Percentiles rank a stretch among this genome's conserved stretches.
phyloP scores from a whole-genome alignment of 2,888 invertebrate genomes.

The Bombylius discolor region DNA sequence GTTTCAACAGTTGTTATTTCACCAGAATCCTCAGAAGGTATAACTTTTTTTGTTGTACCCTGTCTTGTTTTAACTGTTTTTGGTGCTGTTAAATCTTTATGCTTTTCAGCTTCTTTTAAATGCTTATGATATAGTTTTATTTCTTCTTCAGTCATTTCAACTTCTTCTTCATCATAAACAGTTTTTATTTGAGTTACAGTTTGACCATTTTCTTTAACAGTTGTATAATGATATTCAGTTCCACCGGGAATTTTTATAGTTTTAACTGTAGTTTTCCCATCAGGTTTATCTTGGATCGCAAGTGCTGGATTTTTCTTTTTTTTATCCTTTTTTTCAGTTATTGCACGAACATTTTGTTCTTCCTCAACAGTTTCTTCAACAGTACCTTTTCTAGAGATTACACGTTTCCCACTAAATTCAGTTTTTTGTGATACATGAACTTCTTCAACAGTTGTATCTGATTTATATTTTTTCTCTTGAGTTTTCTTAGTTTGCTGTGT shows the following conservation, averaged over 20 bases:
- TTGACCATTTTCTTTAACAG: slow-evolving; percentile 30
- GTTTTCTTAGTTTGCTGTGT: neutral
- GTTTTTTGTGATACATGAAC: slow-evolving; percentile 24
- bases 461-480: slow-evolving; percentile 11
- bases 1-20: slow-evolving; percentile 36
- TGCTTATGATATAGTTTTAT: slow-evolving; percentile 31
- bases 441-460: slow-evolving; percentile 11
- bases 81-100: slow-evolving; percentile 31
- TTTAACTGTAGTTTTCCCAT: slow-evolving; percentile 28
- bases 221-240: slow-evolving; percentile 29
- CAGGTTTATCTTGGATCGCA: slow-evolving; percentile 24
- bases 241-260: slow-evolving; percentile 30
- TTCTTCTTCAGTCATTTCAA: slow-evolving; percentile 33
- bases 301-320: slow-evolving; percentile 29
- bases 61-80: slow-evolving; percentile 32
- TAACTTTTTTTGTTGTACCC: slow-evolving; percentile 31
- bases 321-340: slow-evolving; percentile 24
- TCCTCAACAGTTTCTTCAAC: slow-evolving; percentile 9
- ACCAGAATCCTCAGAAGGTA: slow-evolving; percentile 34
- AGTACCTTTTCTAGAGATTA: slow-evolving; percentile 18
- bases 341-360: neutral
- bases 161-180: slow-evolving; percentile 32
- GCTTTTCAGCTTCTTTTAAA: slow-evolving; percentile 34
- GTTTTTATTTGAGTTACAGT: slow-evolving; percentile 33
- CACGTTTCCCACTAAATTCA: slow-evolving; percentile 28